Evolutionary conservation across 2,888 invertebrate genomes (phyloP).

Genomic region (Limnephilus marmoratus): DNA sequence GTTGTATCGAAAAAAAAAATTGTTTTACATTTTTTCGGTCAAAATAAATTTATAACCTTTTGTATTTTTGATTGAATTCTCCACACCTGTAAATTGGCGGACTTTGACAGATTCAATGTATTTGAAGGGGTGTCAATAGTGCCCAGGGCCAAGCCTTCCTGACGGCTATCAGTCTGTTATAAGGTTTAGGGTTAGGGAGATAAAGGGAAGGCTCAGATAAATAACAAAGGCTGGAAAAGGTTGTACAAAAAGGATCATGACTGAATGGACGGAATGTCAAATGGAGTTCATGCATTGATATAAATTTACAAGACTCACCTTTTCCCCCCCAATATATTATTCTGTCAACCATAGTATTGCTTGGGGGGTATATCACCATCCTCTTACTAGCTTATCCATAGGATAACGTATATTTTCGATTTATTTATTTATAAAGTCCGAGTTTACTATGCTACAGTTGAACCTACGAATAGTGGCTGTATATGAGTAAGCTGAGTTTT

Average conservation of each 20-base stretch:
- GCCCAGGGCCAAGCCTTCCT: conserved; percentile 3
- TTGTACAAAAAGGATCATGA: conserved; percentile 12
- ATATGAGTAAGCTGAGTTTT: no score
- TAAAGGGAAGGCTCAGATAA: conserved; percentile 10
- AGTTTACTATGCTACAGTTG: no score
- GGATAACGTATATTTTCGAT: no score
- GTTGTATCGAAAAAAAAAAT: background rate
- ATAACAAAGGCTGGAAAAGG: conserved; percentile 24
- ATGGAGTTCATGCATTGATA: conserved; percentile 22
- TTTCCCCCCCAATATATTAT: background rate
- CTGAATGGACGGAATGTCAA: conserved; percentile 39
- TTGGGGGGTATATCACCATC: no score
- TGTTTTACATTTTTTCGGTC: background rate
- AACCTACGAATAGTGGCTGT: no score
- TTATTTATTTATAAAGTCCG: no score
- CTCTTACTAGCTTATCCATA: no score
- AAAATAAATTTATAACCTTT: background rate
- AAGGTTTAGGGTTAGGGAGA: conserved; percentile 18
- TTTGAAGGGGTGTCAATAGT: conserved; percentile 5
- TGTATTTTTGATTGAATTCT: background rate
- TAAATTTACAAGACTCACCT: background rate
- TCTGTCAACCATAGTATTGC: background rate
- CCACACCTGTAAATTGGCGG: background rate
- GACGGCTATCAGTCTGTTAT: conserved; percentile 30
- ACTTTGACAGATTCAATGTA: background rate